Conservation (phyloP, 2,888 invertebrate genomes). For the Caprella mutica region DNA sequence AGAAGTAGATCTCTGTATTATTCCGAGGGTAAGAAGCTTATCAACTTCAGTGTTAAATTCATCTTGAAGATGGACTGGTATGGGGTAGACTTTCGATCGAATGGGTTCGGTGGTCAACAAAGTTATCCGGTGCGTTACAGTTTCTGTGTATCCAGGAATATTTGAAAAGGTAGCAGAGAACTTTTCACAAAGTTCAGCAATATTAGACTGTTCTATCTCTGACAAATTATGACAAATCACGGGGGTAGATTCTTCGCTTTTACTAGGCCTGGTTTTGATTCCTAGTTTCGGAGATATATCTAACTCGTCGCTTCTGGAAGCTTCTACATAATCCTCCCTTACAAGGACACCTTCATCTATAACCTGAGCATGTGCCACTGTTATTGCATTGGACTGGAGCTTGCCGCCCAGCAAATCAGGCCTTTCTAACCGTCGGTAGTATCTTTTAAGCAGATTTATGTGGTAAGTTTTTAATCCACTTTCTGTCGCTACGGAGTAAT, state of each 20-base stretch:
- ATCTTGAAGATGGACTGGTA: not conserved
- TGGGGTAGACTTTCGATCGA: not conserved
- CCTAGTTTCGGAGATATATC: no score
- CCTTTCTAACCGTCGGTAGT: not conserved
- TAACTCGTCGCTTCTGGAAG: no score
- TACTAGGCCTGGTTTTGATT: no score
- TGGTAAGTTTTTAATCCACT: not conserved
- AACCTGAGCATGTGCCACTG: not conserved
- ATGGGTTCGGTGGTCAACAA: not conserved
- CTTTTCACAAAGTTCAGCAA: not conserved
- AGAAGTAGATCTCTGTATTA: not conserved
- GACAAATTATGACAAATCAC: no score
- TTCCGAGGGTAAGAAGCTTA: not conserved
- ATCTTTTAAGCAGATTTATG: not conserved
- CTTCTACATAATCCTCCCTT: no score
- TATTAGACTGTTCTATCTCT: not conserved
- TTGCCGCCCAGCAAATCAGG: no score
- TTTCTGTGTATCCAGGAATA: not conserved
- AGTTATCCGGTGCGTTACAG: not conserved
- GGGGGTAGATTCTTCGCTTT: no score
- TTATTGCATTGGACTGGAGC: no score
- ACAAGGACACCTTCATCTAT: not conserved
- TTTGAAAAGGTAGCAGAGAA: not conserved
- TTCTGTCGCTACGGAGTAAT: constrained; percentile 2
- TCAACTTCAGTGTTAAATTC: constrained; percentile 3